Evolutionary conservation across 2,113 vertebrate species (phyloP).

Genomic region (Ochotona princeps): DNA sequence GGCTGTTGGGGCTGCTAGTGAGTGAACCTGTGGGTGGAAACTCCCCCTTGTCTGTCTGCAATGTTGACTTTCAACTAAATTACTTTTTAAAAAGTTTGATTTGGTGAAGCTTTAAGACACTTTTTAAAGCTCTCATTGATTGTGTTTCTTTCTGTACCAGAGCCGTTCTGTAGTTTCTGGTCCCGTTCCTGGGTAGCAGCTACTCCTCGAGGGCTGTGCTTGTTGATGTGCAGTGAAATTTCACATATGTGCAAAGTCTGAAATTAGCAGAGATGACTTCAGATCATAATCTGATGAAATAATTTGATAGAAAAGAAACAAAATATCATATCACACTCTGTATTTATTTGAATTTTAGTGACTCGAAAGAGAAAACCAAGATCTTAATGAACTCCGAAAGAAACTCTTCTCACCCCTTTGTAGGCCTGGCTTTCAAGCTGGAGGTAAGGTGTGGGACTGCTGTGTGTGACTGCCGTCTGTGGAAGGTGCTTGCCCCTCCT

Average conservation of each 20-base stretch:
- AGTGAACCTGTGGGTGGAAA: too few species aligned
- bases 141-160: background rate
- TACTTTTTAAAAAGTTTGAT: background rate
- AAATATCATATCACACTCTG: background rate
- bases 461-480: background rate
- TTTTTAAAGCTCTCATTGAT: background rate
- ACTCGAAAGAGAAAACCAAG: constrained; percentile 86
- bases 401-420: constrained; percentile 89
- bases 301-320: background rate
- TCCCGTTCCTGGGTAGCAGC: background rate
- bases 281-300: background rate
- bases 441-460: constrained; percentile 88
- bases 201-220: background rate
- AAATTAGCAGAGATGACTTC: background rate
- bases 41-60: too few species aligned
- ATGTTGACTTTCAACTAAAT: too few species aligned
- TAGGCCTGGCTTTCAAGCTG: constrained; percentile 97
- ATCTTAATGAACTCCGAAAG: constrained; percentile 90
- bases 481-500: background rate
- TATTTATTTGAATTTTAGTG: constrained; percentile 83
- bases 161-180: background rate
- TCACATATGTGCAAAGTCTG: background rate
- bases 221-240: background rate
- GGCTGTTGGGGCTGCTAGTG: too few species aligned
- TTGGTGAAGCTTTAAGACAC: background rate